A percentile compares a stretch with the other conserved stretches of the same genome.
Conservation (phyloP, 1,140 invertebrate genomes). For the Drosophila leontia region DNA sequence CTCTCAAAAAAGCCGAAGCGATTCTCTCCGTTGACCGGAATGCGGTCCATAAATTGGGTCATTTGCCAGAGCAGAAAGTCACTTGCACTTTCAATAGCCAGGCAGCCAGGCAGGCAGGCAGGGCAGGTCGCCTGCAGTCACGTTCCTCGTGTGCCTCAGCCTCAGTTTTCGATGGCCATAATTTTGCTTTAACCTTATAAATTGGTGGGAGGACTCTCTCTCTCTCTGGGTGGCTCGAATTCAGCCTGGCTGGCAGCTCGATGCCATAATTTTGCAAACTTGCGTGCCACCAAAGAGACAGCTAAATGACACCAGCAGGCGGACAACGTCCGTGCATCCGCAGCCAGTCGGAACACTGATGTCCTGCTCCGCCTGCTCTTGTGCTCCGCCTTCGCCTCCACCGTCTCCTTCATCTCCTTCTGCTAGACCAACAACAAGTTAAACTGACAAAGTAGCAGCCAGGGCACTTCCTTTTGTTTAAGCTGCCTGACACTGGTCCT, state of each 20-base stretch:
- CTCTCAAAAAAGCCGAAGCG: conserved; percentile 13
- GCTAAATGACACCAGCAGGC: conserved; percentile 64
- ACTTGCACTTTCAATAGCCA: conserved; percentile 77
- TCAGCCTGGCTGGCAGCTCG: conserved; percentile 40
- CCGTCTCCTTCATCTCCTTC: not conserved
- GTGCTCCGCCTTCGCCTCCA: not conserved
- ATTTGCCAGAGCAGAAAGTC: conserved; percentile 73
- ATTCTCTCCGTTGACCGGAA: conserved; percentile 66
- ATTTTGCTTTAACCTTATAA: conserved; percentile 80
- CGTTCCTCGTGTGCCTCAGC: conserved; percentile 29
- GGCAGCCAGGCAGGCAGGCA: no score
- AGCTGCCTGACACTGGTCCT: conserved; percentile 72
- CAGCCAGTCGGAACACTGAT: conserved; percentile 55
- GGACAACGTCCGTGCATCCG: conserved; percentile 67
- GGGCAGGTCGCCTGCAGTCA: conserved; percentile 59
- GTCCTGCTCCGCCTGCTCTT: conserved; percentile 8
- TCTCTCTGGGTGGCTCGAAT: not conserved
- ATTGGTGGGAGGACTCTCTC: conserved; percentile 61
- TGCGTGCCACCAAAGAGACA: conserved; percentile 74
- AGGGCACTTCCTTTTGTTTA: conserved; percentile 80
- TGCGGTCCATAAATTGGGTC: conserved; percentile 77
- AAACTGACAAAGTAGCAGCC: conserved; percentile 82
- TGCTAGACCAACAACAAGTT: conserved; percentile 49
- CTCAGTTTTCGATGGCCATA: conserved; percentile 39
- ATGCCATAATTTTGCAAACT: conserved; percentile 81